Conservation (phyloP, 35 echinoderm and acorn worm species). For the Lytechinus variegatus region DNA sequence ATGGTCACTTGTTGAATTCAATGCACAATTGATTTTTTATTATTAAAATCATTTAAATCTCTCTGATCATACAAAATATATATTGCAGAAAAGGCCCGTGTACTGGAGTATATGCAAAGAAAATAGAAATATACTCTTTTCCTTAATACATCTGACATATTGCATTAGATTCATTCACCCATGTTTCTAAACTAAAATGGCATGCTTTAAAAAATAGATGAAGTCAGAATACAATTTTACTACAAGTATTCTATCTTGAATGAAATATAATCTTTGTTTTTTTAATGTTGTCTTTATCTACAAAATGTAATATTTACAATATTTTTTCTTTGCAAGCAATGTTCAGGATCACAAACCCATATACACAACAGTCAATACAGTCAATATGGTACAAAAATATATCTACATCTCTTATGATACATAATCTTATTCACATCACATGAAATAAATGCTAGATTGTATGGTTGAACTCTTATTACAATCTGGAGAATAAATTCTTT, state of each 20-base stretch:
- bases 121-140: not conserved
- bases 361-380: constrained; percentile 4
- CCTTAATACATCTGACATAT: not conserved
- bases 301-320: not conserved
- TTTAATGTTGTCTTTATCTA: not conserved
- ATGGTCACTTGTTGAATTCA: not conserved
- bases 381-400: not conserved
- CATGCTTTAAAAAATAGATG: not conserved
- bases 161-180: not conserved
- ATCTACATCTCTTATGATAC: not conserved
- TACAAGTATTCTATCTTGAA: not conserved
- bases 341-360: not conserved
- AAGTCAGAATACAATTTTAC: not conserved
- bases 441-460: not conserved
- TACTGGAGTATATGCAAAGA: constrained; percentile 10
- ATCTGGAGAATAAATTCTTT: not conserved
- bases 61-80: constrained; percentile 13
- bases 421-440: not conserved
- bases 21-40: not conserved
- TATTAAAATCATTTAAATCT: constrained; percentile 2
- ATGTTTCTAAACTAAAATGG: not conserved
- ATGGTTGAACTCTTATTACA: not conserved
- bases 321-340: not conserved
- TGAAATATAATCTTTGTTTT: not conserved
- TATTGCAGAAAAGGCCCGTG: not conserved